Evolutionary conservation across 2,888 invertebrate genomes (phyloP), one percentile per base, ranked within the genome.

Genomic region (Pseudoips prasinana): DNA sequence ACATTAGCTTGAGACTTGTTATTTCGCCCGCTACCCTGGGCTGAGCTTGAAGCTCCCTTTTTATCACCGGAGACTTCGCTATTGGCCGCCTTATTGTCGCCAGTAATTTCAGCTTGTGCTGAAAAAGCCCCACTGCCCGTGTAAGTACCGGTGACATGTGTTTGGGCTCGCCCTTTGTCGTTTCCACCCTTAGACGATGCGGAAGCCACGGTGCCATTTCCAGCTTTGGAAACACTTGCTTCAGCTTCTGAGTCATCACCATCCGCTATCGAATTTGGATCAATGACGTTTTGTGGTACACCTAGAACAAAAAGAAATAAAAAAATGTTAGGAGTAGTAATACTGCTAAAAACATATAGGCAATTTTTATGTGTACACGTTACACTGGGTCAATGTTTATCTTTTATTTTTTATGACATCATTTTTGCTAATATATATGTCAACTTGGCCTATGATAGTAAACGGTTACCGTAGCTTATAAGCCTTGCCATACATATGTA

Each of bases 121-220:
- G 94, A 94, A 67, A 96, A 96, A 0, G 94, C 92, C 7, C 95
- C 95, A 10, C 92, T 90, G 1, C 94, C 94, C 0, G 92, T 91
- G 62, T 96, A 95, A 0, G 93, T 92, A 11, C 96, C 96, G 30
- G 93, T 93, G 0, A 96, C 95, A 80, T 95, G 94, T 0, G 96
- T 94, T 74, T 95, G 94, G 0, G 96, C 93, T 1, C 92, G 92
- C 6, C 94, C 95, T 41, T 93, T 92, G 14, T 91, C 91, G 59
- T 92, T 94, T 48, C 91, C 92, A 7, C 96, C 96, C 76, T 94
- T 93, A 7, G 96, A 93, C 33, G 92, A 91, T 1, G 95, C 95
- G 43, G 91, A 91, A 1, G 95, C 95, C 53, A 92, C 91, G 0
- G 95, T 95, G 38, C 93, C 94, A 45, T 91, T 91, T 9, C 59